Conservation (phyloP, 2,888 invertebrate species). For the Microctonus hyperodae region DNA sequence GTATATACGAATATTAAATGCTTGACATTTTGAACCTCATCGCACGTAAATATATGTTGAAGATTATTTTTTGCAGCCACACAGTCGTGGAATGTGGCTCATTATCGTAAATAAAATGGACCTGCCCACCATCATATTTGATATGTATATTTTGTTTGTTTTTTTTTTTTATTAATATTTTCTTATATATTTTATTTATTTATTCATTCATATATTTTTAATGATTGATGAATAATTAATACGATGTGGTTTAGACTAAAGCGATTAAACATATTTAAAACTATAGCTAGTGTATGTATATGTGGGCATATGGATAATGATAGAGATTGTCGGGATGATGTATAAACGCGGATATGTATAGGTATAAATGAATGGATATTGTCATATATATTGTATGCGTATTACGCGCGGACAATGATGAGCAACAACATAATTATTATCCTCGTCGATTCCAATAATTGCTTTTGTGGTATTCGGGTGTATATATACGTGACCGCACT, state of each 20-base stretch:
- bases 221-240: not conserved
- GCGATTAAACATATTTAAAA: not conserved
- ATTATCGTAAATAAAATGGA: constrained; percentile 30
- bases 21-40: not conserved
- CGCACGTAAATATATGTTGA: not conserved
- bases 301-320: too few species aligned
- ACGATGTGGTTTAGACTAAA: not conserved
- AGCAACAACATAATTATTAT: constrained; percentile 44
- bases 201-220: not conserved
- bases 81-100: constrained; percentile 16
- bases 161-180: not conserved
- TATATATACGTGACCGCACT: constrained; percentile 23
- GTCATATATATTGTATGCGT: constrained; percentile 15
- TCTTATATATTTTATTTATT: not conserved
- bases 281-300: not conserved
- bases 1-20: not conserved
- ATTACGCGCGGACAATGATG: constrained; percentile 31
- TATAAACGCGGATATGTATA: too few species aligned
- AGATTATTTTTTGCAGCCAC: not conserved
- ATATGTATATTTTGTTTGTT: not conserved
- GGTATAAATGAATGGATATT: not conserved
- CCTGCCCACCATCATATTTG: not conserved
- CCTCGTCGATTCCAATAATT: constrained; percentile 42
- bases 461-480: constrained; percentile 38
- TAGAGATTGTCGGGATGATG: not conserved